Evolutionary conservation across 2,888 invertebrate species (phyloP).

Genomic region (Enchytraeus crypticus): DNA sequence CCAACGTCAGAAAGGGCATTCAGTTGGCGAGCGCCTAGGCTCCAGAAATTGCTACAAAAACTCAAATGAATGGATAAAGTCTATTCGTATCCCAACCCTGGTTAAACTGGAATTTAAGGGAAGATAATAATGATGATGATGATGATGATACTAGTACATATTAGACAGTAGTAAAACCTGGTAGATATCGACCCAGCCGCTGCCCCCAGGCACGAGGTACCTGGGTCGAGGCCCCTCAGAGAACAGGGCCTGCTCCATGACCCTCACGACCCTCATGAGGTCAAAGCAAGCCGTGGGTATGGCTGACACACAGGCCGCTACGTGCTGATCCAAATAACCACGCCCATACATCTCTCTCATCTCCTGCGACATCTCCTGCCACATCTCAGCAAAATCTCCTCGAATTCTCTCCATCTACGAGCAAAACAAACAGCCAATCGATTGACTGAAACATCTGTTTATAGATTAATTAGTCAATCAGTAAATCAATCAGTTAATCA

Average conservation of each 20-base stretch:
- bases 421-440: not conserved
- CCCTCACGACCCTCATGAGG: not conserved
- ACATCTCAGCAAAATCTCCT: slow-evolving; percentile 8
- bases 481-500: too few species aligned
- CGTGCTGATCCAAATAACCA: slow-evolving; percentile 4
- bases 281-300: slow-evolving; percentile 7
- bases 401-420: slow-evolving; percentile 5
- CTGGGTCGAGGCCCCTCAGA: not conserved
- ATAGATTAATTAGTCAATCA: too few species aligned
- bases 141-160: too few species aligned
- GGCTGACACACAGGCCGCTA: not conserved
- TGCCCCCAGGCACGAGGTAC: slow-evolving; percentile 7
- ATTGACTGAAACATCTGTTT: not conserved
- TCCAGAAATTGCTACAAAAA: too few species aligned
- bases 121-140: too few species aligned
- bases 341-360: not conserved
- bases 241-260: slow-evolving; percentile 7
- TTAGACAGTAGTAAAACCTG: not conserved
- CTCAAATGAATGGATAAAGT: too few species aligned
- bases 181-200: slow-evolving; percentile 2
- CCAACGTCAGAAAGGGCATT: too few species aligned
- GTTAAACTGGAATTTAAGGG: too few species aligned
- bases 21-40: too few species aligned
- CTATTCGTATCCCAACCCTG: too few species aligned
- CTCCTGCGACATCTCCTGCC: slow-evolving; percentile 2